These are phyloP conservation scores for Minunthozetes semirufus DNA, from an alignment of 2,888 invertebrate species.

Conservation along the genomic window DNA sequence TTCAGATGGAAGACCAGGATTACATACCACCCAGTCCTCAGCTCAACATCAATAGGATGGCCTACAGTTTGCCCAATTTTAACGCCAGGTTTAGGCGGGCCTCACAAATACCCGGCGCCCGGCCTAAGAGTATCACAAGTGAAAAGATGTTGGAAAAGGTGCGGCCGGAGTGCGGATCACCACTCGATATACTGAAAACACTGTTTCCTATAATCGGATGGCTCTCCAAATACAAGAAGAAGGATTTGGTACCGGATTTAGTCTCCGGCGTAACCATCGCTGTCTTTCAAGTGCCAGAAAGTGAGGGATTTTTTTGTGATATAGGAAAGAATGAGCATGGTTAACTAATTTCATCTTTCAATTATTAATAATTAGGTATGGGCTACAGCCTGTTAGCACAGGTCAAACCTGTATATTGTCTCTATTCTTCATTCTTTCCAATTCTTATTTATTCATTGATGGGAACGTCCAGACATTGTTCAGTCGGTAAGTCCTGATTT, in stretches of 20 bases:
- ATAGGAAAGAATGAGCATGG: no score
- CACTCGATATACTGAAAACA: constrained; percentile 23
- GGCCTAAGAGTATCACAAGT: constrained; percentile 11
- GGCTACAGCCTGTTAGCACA: constrained; percentile 50
- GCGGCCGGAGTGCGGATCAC: constrained; percentile 12
- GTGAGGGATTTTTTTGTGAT: constrained; percentile 30
- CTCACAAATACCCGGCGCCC: constrained; percentile 19
- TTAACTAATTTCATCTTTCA: neutral
- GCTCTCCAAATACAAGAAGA: constrained; percentile 46
- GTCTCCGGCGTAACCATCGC: constrained; percentile 43
- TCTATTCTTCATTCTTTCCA: constrained; percentile 51
- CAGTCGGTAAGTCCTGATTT: constrained; percentile 24
- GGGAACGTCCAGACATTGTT: constrained; percentile 49
- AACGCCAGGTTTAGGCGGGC: constrained; percentile 2
- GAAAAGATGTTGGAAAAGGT: constrained; percentile 14
- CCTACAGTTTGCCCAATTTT: constrained; percentile 21
- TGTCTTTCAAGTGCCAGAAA: constrained; percentile 44
- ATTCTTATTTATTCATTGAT: constrained; percentile 50
- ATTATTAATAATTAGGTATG: constrained; percentile 42
- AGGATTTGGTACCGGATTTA: constrained; percentile 41
- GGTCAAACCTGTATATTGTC: constrained; percentile 49
- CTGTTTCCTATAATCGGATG: constrained; percentile 46
- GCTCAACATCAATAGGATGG: constrained; percentile 31
- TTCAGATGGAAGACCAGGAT: neutral
- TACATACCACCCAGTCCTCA: constrained; percentile 21